These are phyloP conservation scores for Dryobotodes eremita DNA, from an alignment of 2,888 invertebrate genomes.

Conservation along the genomic window DNA sequence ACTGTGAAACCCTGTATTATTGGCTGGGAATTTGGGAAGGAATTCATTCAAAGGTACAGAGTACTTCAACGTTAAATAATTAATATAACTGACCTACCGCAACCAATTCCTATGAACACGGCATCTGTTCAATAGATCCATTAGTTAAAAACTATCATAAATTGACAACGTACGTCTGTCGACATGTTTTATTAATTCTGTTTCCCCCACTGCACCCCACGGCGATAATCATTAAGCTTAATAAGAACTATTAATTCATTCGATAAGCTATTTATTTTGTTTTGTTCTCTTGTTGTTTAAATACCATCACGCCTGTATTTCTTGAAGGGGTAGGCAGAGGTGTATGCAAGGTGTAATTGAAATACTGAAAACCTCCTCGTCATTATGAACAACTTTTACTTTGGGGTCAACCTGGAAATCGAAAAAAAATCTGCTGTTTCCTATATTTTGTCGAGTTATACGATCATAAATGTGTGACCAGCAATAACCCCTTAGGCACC, in stretches of 20 bases:
- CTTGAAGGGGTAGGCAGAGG: too few relatives aligned
- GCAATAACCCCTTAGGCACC: neutral
- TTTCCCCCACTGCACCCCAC: slow-evolving; percentile 35
- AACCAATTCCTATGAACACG: slow-evolving; percentile 8
- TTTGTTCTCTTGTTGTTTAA: neutral
- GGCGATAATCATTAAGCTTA: slow-evolving; percentile 50
- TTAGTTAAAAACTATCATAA: slow-evolving; percentile 23
- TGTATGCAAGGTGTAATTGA: too few relatives aligned
- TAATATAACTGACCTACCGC: slow-evolving; percentile 4
- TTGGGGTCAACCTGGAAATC: too few relatives aligned
- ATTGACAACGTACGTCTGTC: slow-evolving; percentile 24
- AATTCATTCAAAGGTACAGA: too few relatives aligned
- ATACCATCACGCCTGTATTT: neutral
- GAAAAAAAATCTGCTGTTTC: neutral
- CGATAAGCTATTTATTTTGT: slow-evolving; percentile 14
- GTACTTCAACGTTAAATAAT: too few relatives aligned
- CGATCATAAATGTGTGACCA: neutral
- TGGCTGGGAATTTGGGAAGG: too few relatives aligned
- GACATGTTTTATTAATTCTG: slow-evolving; percentile 51
- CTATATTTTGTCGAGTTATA: neutral
- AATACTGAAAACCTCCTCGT: neutral
- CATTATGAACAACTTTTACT: neutral
- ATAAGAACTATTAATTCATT: slow-evolving; percentile 50
- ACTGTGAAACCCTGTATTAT: too few relatives aligned
- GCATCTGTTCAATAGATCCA: slow-evolving; percentile 26